Evolutionary conservation across 1,140 invertebrate genomes (phyloP), one percentile per base, ranked within the genome.

Genomic region (Drosophila kurseongensis): DNA sequence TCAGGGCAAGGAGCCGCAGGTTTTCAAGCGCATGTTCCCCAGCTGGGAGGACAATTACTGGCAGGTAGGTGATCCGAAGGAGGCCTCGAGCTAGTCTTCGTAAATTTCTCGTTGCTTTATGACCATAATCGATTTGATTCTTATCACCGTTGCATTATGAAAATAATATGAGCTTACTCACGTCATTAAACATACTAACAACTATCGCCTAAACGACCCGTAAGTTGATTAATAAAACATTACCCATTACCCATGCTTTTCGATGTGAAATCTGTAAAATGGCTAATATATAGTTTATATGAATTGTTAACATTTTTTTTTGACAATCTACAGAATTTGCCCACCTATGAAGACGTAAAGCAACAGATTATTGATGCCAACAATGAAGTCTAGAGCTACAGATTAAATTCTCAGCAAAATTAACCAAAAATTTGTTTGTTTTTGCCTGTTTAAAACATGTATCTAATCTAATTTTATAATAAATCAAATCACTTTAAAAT

Each of bases 21-120:
- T 93, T 35, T 97, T 97, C 93, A 96, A 94, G 72, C 93, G 93
- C 16, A 92, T 95, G 44, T 97, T 97, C 93, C 94, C 95, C 4
- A 81, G 78, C 4, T 97, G 96, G 96, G 94, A 96, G 68, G 86
- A 93, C 7, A 91, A 94, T 47, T 93, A 94, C 73, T 96, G 95
- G 95, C 90, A 93, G 86, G 95, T 95, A 73, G 80, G 91, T 92
- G 54, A 27, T 29, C 13, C 51, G 12, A 54, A 5, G 5, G 6
- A 32, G 14, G 13, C 4, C n/a, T n/a, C 16, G 8, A 18, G 12
- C 14, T 45, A 18, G 14, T 47, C 27, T n/a, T 41, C 35, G 38
- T 36, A 35, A 44, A 18, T 56, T 61, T 23, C n/a, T 35, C 29
- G 41, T 56, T 48, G 54, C 10, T 57, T 56, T 42, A 51, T 59